Evolutionary conservation across 2,888 invertebrate genomes (phyloP).

Genomic region (Imbricaverruca yamaguchii): DNA sequence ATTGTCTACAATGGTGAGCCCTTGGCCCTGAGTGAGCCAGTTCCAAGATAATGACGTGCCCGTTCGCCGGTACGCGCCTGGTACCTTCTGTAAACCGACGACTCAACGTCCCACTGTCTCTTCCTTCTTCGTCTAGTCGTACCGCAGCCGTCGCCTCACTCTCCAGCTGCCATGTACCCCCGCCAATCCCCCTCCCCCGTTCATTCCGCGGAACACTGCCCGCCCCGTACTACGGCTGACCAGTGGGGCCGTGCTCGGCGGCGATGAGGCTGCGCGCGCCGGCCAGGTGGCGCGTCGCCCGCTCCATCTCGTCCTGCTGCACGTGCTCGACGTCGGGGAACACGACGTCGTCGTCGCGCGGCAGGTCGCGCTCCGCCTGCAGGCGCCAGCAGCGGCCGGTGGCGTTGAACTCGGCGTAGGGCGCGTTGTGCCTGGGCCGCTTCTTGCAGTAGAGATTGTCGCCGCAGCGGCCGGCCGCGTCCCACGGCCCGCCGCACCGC

Average conservation of each 20-base stretch:
- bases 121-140: too few relatives aligned
- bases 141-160: too few relatives aligned
- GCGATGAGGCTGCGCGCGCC: not conserved
- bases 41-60: too few relatives aligned
- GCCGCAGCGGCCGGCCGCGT: constrained; percentile 24
- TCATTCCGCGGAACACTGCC: too few relatives aligned
- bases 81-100: too few relatives aligned
- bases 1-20: too few relatives aligned
- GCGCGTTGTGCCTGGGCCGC: not conserved
- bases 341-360: constrained; percentile 8
- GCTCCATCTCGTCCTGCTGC: constrained; percentile 11
- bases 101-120: too few relatives aligned
- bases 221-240: not conserved
- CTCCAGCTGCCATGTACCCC: too few relatives aligned
- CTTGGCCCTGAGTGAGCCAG: too few relatives aligned
- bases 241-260: not conserved
- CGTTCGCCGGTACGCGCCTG: too few relatives aligned
- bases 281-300: not conserved
- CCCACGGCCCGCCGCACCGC: constrained; percentile 23
- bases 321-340: constrained; percentile 3
- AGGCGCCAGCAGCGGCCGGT: not conserved
- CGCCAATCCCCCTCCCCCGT: too few relatives aligned
- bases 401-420: constrained; percentile 3
- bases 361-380: not conserved
- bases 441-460: constrained; percentile 20